Conservation (phyloP, 2,888 invertebrate genomes). For the Agrotis segetum region DNA sequence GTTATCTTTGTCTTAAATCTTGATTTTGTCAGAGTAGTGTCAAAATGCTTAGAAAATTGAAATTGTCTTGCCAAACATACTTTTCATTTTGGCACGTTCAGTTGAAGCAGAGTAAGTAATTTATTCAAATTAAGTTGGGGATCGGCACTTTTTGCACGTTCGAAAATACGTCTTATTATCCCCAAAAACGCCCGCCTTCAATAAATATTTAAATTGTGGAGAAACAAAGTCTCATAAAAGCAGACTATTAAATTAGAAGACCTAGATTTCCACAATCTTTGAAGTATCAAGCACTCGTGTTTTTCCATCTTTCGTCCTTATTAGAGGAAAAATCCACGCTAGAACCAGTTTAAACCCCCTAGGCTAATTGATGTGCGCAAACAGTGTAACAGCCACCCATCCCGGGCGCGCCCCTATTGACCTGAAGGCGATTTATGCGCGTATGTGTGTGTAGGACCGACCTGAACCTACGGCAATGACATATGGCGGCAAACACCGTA, state of each 20-base stretch:
- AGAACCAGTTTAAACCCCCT: slow-evolving; percentile 32
- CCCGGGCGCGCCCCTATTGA: slow-evolving; percentile 51
- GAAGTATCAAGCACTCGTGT: background rate
- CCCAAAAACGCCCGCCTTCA: background rate
- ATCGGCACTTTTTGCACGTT: background rate
- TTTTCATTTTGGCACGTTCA: background rate
- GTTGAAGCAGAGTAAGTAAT: background rate
- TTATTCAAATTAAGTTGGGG: background rate
- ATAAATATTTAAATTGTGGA: too few species aligned
- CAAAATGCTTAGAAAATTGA: too few species aligned
- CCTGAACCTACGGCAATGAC: slow-evolving; percentile 63
- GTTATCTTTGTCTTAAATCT: background rate
- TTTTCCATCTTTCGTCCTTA: slow-evolving; percentile 26
- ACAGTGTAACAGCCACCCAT: slow-evolving; percentile 47
- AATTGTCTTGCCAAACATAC: background rate
- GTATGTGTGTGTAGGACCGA: slow-evolving; percentile 53
- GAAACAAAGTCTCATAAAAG: too few species aligned
- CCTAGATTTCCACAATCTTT: background rate
- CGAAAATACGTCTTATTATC: background rate
- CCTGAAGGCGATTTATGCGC: slow-evolving; percentile 55
- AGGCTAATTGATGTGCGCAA: slow-evolving; percentile 56
- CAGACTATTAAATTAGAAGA: background rate
- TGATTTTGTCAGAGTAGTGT: background rate
- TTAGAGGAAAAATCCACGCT: slow-evolving; percentile 51
- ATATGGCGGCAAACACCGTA: slow-evolving; percentile 60